Base-by-base conservation (phyloP, 2,888 invertebrate genomes). In the Laothoe populi region DNA sequence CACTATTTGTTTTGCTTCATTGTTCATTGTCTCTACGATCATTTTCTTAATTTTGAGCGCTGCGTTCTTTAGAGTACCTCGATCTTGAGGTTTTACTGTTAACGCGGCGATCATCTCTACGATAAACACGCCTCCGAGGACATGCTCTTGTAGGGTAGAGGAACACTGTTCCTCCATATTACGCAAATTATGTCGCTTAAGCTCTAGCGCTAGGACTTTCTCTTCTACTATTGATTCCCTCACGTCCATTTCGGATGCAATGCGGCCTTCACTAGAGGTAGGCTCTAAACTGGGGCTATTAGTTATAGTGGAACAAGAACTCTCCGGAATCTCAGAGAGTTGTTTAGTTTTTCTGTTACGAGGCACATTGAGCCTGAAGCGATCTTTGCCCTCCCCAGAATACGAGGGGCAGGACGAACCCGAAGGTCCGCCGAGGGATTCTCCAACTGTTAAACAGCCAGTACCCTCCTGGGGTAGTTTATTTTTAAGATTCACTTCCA, bases 361-460 rank as follows among this genome's bases (percentile, higher is more conserved):
- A 44, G 44, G 16, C 19, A 19, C 44, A 19, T 19, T 8, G 44
- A 19, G 19, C 44, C 44, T 44, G 44, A 19, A 44, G 44, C 44
- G 44, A 44, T 44, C 44, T 19, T 44, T 16, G 44, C 44, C 44
- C 44, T 10, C 44, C 44, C 44, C 44, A 44, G 44, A 44, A 44
- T 44, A 44, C 44, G 44, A 19, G 19, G 44, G 44, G 44, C 44
- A 44, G 19, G 44, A 44, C 44, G 44, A 44, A 44, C 44, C 44
- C 19, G 19, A 44, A 7, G 44, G 44, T 19, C 44, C 44, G 44
- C 44, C 44, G 44, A 44, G 44, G 44, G 44, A 44, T 44, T 44
- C 44, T 44, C 44, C 44, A 8, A 10, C 44, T 44, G 8, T 2
- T 19, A 4, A 44, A 44, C 8, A 44, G 44, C 44, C 19, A 19